phyloP scores from a whole-genome alignment of 1,140 invertebrate species.

The Pseudomyrmex concolor region DNA sequence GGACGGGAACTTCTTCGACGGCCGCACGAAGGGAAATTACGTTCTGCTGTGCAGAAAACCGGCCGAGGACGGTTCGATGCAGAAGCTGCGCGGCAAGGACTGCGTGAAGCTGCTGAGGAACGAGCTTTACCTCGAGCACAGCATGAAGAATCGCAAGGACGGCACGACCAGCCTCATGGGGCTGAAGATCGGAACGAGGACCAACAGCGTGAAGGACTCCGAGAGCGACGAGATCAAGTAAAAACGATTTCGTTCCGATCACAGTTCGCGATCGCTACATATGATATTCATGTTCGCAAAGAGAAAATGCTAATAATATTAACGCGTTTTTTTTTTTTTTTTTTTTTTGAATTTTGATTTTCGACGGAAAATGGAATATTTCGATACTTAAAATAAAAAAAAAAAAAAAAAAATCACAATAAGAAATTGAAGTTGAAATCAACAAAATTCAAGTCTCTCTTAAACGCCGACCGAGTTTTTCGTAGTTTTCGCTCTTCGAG shows the following conservation, averaged over 20 bases:
- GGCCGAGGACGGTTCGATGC: slow-evolving; percentile 10
- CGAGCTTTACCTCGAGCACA: slow-evolving; percentile 3
- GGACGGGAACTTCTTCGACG: background rate
- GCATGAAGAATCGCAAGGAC: background rate
- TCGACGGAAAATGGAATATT: no score
- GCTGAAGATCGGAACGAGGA: background rate
- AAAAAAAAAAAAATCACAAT: no score
- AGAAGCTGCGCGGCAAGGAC: slow-evolving; percentile 15
- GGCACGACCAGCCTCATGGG: background rate
- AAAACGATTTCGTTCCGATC: background rate
- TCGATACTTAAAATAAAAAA: no score
- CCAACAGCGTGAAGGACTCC: background rate
- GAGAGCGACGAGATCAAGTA: background rate
- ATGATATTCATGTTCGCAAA: no score
- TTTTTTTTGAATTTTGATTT: no score
- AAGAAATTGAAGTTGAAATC: background rate
- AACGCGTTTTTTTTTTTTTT: no score
- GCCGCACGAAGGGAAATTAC: slow-evolving; percentile 11
- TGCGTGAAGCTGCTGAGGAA: slow-evolving; percentile 18
- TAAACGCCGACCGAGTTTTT: no score
- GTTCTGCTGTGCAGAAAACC: slow-evolving; percentile 4
- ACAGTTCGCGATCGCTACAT: no score
- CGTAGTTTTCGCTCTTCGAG: no score
- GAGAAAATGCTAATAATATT: no score
- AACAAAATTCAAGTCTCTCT: background rate